These are phyloP conservation scores for Arothron firmamentum DNA, from an alignment of 2,113 vertebrate genomes.

Conservation along the genomic window DNA sequence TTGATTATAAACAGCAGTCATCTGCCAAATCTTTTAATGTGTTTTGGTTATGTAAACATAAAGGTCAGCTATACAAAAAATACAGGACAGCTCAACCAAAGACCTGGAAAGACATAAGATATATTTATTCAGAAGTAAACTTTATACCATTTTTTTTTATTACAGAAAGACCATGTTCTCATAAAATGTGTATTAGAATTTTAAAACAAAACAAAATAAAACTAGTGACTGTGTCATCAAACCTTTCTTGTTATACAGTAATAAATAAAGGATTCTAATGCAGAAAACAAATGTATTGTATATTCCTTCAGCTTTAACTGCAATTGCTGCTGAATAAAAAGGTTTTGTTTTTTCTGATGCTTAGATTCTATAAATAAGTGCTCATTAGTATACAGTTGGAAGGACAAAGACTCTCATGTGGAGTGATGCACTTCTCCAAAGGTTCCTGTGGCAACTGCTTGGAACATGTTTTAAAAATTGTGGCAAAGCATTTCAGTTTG, in stretches of 20 bases:
- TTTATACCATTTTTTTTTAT: slow-evolving; percentile 31
- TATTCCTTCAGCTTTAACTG: not conserved
- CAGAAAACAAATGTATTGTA: not conserved
- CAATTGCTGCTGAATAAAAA: slow-evolving; percentile 7
- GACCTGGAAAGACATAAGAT: slow-evolving; percentile 33
- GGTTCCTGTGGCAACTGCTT: too few species aligned
- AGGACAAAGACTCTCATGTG: too few species aligned
- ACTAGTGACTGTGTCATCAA: not conserved
- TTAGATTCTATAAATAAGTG: too few species aligned
- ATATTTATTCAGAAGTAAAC: slow-evolving; percentile 47
- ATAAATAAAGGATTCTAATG: slow-evolving; percentile 16
- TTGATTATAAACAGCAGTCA: slow-evolving; percentile 13
- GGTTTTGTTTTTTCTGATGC: not conserved
- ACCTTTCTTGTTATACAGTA: slow-evolving; percentile 11
- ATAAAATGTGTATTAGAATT: slow-evolving; percentile 40
- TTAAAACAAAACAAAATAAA: slow-evolving; percentile 22
- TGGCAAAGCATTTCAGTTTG: not conserved
- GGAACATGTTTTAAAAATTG: too few species aligned
- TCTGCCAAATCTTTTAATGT: slow-evolving; percentile 1
- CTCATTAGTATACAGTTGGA: too few species aligned
- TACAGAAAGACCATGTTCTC: slow-evolving; percentile 27
- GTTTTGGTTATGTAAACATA: not conserved
- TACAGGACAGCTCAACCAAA: slow-evolving; percentile 36
- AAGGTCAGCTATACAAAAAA: slow-evolving; percentile 43
- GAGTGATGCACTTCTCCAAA: not conserved